Evolutionary conservation across 35 echinoderm and acorn worm genomes (phyloP).

Genomic region (Holothuria glaberrima): DNA sequence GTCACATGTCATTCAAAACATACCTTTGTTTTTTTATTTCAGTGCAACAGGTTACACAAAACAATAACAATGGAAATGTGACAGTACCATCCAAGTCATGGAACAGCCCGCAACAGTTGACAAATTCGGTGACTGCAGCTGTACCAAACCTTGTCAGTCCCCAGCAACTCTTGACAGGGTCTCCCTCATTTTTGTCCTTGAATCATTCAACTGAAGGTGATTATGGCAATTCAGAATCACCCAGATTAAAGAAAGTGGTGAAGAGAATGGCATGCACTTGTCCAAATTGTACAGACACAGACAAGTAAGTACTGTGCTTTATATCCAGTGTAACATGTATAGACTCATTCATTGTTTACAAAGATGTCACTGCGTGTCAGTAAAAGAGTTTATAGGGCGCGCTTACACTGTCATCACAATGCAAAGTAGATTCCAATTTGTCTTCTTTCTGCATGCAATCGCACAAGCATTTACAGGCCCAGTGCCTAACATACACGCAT

Average conservation of each 20-base stretch:
- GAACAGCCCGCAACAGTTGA: neutral
- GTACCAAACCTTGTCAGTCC: neutral
- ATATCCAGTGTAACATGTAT: too few relatives aligned
- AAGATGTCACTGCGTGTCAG: too few relatives aligned
- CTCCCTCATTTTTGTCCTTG: neutral
- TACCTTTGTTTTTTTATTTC: neutral
- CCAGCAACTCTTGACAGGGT: slow-evolving; percentile 23
- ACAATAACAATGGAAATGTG: slow-evolving; percentile 2
- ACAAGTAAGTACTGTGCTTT: slow-evolving; percentile 92
- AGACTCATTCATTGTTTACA: too few relatives aligned
- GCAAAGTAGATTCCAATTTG: too few relatives aligned
- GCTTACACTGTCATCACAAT: too few relatives aligned
- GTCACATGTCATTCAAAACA: too few relatives aligned
- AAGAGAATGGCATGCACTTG: slow-evolving; percentile 85
- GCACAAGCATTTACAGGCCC: too few relatives aligned
- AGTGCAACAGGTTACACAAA: slow-evolving; percentile 8
- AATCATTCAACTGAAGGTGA: neutral
- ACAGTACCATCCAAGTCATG: slow-evolving; percentile 18
- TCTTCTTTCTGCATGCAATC: too few relatives aligned
- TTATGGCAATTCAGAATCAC: neutral
- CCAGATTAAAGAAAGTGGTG: slow-evolving; percentile 47
- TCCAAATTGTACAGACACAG: slow-evolving; percentile 92
- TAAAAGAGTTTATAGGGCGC: too few relatives aligned
- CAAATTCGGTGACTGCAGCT: neutral
- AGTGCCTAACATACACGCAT: too few relatives aligned